Evolutionary conservation across 2,888 invertebrate genomes (phyloP).

Genomic region (Melikaiella ostensackeni): DNA sequence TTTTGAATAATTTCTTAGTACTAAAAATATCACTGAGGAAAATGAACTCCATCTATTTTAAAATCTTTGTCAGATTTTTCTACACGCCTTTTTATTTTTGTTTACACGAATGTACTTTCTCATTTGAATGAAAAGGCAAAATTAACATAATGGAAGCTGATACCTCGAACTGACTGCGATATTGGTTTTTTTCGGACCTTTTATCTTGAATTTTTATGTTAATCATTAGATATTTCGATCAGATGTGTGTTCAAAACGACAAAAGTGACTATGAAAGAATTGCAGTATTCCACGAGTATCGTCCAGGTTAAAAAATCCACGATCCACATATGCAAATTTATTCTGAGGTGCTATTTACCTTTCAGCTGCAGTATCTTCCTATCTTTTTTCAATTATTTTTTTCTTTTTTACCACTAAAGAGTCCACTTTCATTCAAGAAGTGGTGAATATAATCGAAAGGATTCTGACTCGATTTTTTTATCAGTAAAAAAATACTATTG

Average conservation of each 20-base stretch:
- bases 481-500: neutral
- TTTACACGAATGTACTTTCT: constrained; percentile 10
- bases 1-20: neutral
- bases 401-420: neutral
- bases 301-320: neutral
- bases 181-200: neutral
- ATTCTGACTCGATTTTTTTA: neutral
- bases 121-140: constrained; percentile 10
- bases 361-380: neutral
- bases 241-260: neutral
- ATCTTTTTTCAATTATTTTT: neutral
- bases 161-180: constrained; percentile 11
- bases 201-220: neutral
- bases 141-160: constrained; percentile 9
- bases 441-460: neutral
- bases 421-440: neutral
- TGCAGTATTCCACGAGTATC: neutral
- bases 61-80: neutral
- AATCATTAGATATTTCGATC: neutral
- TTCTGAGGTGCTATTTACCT: neutral
- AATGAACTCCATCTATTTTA: neutral
- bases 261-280: neutral
- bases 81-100: neutral
- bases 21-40: neutral
- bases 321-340: neutral